These are phyloP conservation scores for Seriola quinqueradiata DNA, from an alignment of 2,113 vertebrate species.

Conservation along the genomic window DNA sequence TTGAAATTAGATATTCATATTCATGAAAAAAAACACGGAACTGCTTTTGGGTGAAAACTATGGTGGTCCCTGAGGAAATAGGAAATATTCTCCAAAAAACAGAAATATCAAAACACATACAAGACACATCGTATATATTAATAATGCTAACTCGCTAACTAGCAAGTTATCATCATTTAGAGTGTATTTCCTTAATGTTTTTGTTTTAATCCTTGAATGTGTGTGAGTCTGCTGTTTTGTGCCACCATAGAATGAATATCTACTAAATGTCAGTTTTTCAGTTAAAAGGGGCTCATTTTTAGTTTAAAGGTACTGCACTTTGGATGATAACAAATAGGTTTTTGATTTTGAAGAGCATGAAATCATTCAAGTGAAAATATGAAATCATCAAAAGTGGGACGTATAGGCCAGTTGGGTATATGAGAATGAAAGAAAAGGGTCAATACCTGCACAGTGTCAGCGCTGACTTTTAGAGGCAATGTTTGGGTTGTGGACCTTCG, in stretches of 20 bases:
- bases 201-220: background rate
- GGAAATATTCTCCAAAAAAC: slow-evolving; percentile 31
- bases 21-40: slow-evolving; percentile 51
- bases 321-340: background rate
- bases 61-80: slow-evolving; percentile 41
- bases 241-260: background rate
- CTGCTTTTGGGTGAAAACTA: slow-evolving; percentile 55
- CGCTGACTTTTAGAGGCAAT: background rate
- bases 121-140: slow-evolving; percentile 7
- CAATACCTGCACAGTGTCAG: background rate
- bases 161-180: background rate
- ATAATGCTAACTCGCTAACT: slow-evolving; percentile 10
- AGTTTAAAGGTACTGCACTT: background rate
- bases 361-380: background rate
- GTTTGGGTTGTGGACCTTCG: background rate
- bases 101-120: slow-evolving; percentile 23
- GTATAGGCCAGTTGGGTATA: background rate
- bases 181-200: background rate
- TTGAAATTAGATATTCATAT: slow-evolving; percentile 62
- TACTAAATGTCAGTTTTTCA: background rate
- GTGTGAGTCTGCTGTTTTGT: background rate
- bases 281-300: background rate
- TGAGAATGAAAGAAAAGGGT: background rate
- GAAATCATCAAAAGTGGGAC: background rate
- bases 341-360: background rate